Conservation (phyloP, 1,140 invertebrate species). For the Leucophenga varia region DNA sequence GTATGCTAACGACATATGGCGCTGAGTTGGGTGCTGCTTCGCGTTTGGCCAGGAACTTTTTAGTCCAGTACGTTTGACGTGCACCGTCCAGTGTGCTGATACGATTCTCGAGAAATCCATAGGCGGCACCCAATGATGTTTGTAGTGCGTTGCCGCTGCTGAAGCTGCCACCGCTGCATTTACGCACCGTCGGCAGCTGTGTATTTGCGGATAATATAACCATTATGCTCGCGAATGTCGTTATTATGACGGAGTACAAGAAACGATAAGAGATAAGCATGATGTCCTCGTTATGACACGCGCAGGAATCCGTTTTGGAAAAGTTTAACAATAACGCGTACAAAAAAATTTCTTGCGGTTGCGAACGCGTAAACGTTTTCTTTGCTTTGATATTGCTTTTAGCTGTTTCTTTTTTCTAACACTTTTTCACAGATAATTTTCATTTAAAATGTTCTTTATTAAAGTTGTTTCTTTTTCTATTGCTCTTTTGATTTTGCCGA, state of each 20-base stretch:
- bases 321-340: too few species aligned
- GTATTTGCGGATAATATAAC: slow-evolving; percentile 36
- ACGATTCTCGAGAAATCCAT: slow-evolving; percentile 42
- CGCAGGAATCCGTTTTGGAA: slow-evolving; percentile 35
- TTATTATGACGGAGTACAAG: slow-evolving; percentile 36
- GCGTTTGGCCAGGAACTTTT: slow-evolving; percentile 46
- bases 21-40: slow-evolving; percentile 48
- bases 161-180: slow-evolving; percentile 19
- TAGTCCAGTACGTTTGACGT: slow-evolving; percentile 37
- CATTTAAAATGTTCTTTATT: slow-evolving; percentile 10
- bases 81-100: slow-evolving; percentile 37
- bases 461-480: slow-evolving; percentile 26
- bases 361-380: slow-evolving; percentile 13
- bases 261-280: slow-evolving; percentile 43
- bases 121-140: slow-evolving; percentile 31
- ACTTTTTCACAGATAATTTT: slow-evolving; percentile 22
- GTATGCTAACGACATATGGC: slow-evolving; percentile 54
- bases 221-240: slow-evolving; percentile 46
- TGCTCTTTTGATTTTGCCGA: slow-evolving; percentile 32
- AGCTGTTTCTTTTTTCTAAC: slow-evolving; percentile 35
- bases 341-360: slow-evolving; percentile 3
- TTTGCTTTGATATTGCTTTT: slow-evolving; percentile 13
- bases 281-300: slow-evolving; percentile 39
- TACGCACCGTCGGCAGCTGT: slow-evolving; percentile 31
- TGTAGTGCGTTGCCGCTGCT: slow-evolving; percentile 21